Percentiles rank a stretch among this genome's conserved stretches.
Evolutionary conservation across 2,797 vertebrate genomes (phyloP).

Genomic region (Ciconia nigra): DNA sequence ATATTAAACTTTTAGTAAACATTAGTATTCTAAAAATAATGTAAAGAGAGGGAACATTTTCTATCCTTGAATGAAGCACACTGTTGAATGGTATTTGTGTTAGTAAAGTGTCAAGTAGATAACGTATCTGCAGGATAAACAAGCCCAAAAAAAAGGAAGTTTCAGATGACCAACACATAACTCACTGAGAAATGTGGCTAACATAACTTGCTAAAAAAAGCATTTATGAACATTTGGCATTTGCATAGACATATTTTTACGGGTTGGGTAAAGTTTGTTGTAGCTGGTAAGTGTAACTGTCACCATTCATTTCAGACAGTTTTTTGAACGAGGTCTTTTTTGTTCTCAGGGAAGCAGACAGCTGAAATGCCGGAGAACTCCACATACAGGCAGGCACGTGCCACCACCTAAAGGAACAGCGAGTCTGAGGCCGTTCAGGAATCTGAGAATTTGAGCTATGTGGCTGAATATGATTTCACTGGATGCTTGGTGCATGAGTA

Average conservation of each 20-base stretch:
- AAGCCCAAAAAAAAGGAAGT: conserved; percentile 26
- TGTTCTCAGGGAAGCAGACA: background rate
- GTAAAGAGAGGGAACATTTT: background rate
- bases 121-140: background rate
- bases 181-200: background rate
- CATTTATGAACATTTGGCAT: background rate
- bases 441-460: background rate
- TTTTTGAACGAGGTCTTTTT: background rate
- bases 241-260: background rate
- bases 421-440: background rate
- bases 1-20: background rate
- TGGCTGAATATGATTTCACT: background rate
- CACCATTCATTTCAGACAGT: background rate
- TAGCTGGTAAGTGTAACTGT: background rate
- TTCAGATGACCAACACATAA: background rate
- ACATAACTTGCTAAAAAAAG: background rate
- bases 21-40: conserved; percentile 4
- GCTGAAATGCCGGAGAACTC: background rate
- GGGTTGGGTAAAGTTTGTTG: background rate
- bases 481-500: background rate
- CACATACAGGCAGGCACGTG: background rate
- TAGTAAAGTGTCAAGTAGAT: background rate
- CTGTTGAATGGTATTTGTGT: background rate
- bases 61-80: background rate
- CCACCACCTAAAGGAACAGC: background rate